These are phyloP conservation scores for Neosilurus hyrtlii DNA, from an alignment of 2,797 vertebrate genomes.

Conservation along the genomic window DNA sequence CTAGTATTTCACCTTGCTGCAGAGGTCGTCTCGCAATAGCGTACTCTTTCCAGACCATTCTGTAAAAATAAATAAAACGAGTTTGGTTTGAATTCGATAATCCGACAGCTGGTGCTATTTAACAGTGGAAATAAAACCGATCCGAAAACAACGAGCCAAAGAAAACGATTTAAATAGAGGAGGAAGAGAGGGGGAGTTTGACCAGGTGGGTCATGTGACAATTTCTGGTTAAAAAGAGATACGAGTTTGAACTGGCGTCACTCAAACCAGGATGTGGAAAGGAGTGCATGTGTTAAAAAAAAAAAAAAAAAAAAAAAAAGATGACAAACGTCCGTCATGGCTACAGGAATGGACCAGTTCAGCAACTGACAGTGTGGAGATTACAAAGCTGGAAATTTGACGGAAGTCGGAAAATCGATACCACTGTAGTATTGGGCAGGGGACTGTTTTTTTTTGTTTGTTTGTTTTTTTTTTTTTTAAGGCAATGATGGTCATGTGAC, in stretches of 20 bases:
- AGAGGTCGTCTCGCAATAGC: neutral
- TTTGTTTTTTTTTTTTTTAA: constrained; percentile 54
- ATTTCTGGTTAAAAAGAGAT: neutral
- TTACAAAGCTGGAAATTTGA: neutral
- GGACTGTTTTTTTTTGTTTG: constrained; percentile 41
- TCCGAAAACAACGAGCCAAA: neutral
- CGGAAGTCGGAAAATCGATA: neutral
- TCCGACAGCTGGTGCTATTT: neutral
- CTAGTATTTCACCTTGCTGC: neutral
- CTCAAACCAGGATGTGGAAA: neutral
- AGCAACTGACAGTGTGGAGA: neutral
- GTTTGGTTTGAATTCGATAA: constrained; percentile 1
- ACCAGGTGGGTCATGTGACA: neutral
- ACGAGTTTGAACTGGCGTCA: neutral
- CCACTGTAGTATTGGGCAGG: neutral
- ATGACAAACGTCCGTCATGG: too few species aligned
- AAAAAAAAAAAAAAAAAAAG: too few species aligned
- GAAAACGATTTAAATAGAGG: neutral
- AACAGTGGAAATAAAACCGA: neutral
- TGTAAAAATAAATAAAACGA: neutral
- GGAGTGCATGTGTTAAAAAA: neutral
- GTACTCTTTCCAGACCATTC: neutral
- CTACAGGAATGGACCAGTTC: too few species aligned
- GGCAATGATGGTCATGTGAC: constrained; percentile 61
- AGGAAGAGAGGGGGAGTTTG: neutral